Evolutionary conservation across 2,797 vertebrate genomes (phyloP).

Genomic region (Microctenopoma stevenorrisi): DNA sequence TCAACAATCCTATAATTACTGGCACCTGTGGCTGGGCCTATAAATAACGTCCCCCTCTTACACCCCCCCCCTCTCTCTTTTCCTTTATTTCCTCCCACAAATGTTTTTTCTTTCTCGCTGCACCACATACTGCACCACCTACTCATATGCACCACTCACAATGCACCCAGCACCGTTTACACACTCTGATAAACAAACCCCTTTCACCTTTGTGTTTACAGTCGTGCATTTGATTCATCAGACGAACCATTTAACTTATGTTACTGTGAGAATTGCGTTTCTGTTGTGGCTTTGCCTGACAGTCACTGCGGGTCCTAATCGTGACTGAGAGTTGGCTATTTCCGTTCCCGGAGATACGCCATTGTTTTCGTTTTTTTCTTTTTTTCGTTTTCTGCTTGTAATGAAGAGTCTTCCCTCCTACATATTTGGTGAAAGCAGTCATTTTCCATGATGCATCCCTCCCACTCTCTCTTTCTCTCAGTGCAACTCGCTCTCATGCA

Average conservation of each 20-base stretch:
- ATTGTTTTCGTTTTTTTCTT: constrained; percentile 41
- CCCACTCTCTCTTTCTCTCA: constrained; percentile 64
- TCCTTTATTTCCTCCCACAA: constrained; percentile 24
- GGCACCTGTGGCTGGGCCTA: constrained; percentile 38
- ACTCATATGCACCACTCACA: constrained; percentile 35
- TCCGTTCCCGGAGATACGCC: constrained; percentile 50
- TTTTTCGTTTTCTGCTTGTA: constrained; percentile 39
- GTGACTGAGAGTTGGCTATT: constrained; percentile 59
- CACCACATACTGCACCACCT: constrained; percentile 46
- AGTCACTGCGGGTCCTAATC: constrained; percentile 54
- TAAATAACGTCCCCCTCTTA: constrained; percentile 38
- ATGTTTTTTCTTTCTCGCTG: constrained; percentile 25
- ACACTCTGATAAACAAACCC: constrained; percentile 28
- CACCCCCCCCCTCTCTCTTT: background rate
- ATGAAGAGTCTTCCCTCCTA: constrained; percentile 72
- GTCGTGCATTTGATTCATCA: constrained; percentile 41
- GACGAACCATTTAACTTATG: constrained; percentile 13
- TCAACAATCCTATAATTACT: constrained; percentile 11
- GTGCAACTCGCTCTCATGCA: constrained; percentile 43
- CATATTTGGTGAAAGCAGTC: constrained; percentile 80
- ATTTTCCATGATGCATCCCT: constrained; percentile 78
- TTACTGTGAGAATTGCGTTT: constrained; percentile 15
- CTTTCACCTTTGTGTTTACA: constrained; percentile 35
- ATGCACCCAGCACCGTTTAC: constrained; percentile 19
- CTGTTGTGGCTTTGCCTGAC: constrained; percentile 25